phyloP scores from a whole-genome alignment of 2,797 vertebrate species.

The Bradypodion ventrale region DNA sequence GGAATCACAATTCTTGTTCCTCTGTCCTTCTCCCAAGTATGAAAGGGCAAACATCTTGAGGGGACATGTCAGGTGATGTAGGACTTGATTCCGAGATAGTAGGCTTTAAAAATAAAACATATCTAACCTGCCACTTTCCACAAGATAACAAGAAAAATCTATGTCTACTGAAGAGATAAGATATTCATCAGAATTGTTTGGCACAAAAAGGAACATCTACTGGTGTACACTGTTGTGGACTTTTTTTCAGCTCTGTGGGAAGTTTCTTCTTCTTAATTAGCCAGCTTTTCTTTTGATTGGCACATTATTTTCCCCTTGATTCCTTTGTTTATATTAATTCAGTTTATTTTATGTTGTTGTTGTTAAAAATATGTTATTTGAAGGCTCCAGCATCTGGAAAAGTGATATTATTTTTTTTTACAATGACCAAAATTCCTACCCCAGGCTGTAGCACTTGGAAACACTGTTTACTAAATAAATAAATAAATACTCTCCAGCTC shows the following conservation, averaged over 20 bases:
- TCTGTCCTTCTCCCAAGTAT: not conserved
- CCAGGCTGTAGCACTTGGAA: too few species aligned
- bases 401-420: too few species aligned
- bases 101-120: not conserved
- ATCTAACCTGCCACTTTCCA: not conserved
- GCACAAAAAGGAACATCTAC: not conserved
- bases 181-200: not conserved
- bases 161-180: not conserved
- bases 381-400: too few species aligned
- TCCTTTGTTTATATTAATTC: not conserved
- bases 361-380: too few species aligned
- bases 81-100: not conserved
- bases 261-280: conserved; percentile 14
- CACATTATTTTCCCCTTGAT: too few species aligned
- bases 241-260: not conserved
- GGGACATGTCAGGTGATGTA: not conserved
- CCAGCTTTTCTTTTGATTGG: not conserved
- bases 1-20: not conserved
- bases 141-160: not conserved
- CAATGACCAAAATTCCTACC: too few species aligned
- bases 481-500: too few species aligned
- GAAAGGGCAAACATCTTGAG: not conserved
- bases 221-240: conserved; percentile 9
- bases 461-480: too few species aligned
- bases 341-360: not conserved